Base-by-base conservation (phyloP, 2,113 vertebrate genomes). In the Polypterus senegalus region DNA sequence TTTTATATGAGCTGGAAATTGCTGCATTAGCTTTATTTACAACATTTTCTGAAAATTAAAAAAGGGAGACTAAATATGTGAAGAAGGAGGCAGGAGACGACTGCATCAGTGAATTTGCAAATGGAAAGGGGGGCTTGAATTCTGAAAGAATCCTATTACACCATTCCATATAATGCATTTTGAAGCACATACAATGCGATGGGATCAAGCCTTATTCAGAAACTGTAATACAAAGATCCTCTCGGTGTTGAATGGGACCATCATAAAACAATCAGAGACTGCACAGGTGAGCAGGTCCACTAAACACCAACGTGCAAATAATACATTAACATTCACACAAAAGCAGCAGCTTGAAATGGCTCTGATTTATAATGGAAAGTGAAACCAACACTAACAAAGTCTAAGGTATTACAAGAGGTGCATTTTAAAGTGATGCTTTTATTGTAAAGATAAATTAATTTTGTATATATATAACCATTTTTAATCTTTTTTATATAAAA, bases 401-500 rank as follows among this genome's bases (percentile, higher is more conserved):
- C 69, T 51, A 51, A 27, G 47, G 45, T 27, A 49, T 47, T 58
- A 27, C 46, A 9, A 45, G 54, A 58, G 46, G 59, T 61, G 61
- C 60, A 61, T 62, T 48, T 54, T 3, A 49, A 51, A 54, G 27
- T 49, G 10, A 9, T 62, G 47, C 56, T n/a, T 62, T 62, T 62
- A 51, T 61, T 62, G 56, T 57, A 81, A 81, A 82, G 77, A 83
- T 81, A 79, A 82, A 82, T 79, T 79, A 79, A 77, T 81, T 84
- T 88, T 64, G 57, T 91, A 86, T 90, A 88, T 83, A 89, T 88
- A 88, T 89, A 90, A 86, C 82, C 88, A 85, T 88, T 89, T 87
- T 81, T 89, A 85, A 86, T 83, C 81, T 81, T 86, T 72, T 88
- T 84, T 66, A 60, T 54, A 64, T 66, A 59, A 48, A 64, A n/a